These are phyloP conservation scores for Hedychridium roseum DNA, from an alignment of 2,888 invertebrate species.

Conservation along the genomic window DNA sequence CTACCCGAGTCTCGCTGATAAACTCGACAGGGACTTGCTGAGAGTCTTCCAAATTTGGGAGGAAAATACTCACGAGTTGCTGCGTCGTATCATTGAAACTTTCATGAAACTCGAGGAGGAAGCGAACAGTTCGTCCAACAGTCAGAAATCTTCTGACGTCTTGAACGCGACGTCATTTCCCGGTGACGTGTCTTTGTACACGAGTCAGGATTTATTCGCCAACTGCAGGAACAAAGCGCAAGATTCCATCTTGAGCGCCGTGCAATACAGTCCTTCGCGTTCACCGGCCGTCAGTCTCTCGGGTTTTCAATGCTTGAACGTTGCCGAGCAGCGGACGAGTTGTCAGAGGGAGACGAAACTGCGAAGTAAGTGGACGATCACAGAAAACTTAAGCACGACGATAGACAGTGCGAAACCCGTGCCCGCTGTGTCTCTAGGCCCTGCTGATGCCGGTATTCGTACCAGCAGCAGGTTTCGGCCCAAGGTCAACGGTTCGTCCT, in stretches of 20 bases:
- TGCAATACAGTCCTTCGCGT: too few species aligned
- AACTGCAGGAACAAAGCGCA: too few species aligned
- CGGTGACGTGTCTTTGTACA: conserved; percentile 55
- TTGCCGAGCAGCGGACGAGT: conserved; percentile 1
- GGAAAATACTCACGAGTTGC: conserved; percentile 43
- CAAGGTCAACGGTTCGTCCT: conserved; percentile 19
- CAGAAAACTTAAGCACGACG: conserved; percentile 41
- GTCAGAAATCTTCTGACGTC: conserved; percentile 14
- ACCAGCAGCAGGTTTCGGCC: conserved; percentile 31
- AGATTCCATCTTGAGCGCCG: too few species aligned
- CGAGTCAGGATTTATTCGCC: conserved; percentile 41
- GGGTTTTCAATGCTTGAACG: conserved; percentile 9
- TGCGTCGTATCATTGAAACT: conserved; percentile 45
- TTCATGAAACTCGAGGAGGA: conserved; percentile 46
- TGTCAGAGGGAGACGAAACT: conserved; percentile 51
- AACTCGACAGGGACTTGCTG: conserved; percentile 43
- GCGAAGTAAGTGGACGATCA: conserved; percentile 56
- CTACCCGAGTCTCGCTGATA: conserved; percentile 45
- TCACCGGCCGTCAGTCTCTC: too few species aligned
- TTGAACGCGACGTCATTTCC: conserved; percentile 47
- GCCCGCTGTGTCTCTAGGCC: conserved; percentile 27
- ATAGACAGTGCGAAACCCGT: conserved; percentile 31
- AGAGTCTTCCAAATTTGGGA: conserved; percentile 50
- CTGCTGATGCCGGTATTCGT: conserved; percentile 24
- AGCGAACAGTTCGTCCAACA: not conserved